Conservation (phyloP, 2,797 vertebrate species). For the Aulostomus chinensis region DNA sequence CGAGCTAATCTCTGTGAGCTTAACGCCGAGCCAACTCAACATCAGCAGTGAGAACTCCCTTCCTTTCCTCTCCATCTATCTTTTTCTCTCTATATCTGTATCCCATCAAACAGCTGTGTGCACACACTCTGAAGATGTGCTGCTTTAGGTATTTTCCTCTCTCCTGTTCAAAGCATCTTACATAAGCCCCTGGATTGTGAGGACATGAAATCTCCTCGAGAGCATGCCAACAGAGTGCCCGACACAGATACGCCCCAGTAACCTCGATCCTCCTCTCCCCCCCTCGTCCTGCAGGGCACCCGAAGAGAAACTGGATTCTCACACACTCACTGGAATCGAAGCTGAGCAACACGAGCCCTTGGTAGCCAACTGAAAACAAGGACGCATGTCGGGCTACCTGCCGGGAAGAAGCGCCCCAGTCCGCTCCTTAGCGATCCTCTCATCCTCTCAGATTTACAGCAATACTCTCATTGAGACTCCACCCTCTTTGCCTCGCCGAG, state of each 20-base stretch:
- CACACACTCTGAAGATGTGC: conserved; percentile 47
- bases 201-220: conserved; percentile 43
- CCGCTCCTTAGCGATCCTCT: conserved; percentile 31
- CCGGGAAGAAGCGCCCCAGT: background rate
- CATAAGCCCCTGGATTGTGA: conserved; percentile 60
- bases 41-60: conserved; percentile 46
- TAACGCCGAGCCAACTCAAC: conserved; percentile 57
- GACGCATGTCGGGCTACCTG: conserved; percentile 42
- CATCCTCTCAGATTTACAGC: conserved; percentile 44
- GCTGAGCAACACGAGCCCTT: conserved; percentile 25
- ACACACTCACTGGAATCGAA: conserved; percentile 41
- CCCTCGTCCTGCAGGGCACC: conserved; percentile 29
- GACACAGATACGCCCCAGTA: conserved; percentile 46
- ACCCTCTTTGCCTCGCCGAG: conserved; percentile 41
- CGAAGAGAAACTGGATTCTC: conserved; percentile 46
- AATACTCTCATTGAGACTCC: conserved; percentile 57
- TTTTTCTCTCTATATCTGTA: conserved; percentile 50
- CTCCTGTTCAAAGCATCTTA: conserved; percentile 59
- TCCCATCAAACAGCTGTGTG: conserved; percentile 51
- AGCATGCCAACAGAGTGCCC: conserved; percentile 53
- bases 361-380: conserved; percentile 27
- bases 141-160: conserved; percentile 43
- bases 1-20: conserved; percentile 71
- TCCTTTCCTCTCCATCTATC: conserved; percentile 27
- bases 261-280: conserved; percentile 37